A percentile compares a stretch with the other conserved stretches of the same genome.
Evolutionary conservation across 2,113 vertebrate species (phyloP).

Genomic region (Morone saxatilis): DNA sequence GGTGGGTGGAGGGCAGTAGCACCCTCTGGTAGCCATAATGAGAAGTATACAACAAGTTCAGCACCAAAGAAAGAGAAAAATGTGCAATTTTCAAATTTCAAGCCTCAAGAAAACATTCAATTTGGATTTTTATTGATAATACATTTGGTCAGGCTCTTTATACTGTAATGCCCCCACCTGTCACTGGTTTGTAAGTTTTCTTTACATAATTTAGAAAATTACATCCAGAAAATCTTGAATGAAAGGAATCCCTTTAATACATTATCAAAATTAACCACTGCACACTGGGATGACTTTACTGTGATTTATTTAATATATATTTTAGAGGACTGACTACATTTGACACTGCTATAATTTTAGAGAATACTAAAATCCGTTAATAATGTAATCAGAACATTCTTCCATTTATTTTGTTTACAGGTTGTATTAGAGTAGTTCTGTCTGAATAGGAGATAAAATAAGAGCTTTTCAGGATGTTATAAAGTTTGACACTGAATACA

Average conservation of each 20-base stretch:
- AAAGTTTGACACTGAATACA: neutral
- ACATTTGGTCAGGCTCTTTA: no score
- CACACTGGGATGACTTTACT: no score
- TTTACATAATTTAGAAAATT: no score
- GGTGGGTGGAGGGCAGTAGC: neutral
- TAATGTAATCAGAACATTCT: neutral
- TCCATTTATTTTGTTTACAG: neutral
- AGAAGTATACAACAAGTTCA: neutral
- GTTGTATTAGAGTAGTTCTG: neutral
- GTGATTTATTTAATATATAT: neutral
- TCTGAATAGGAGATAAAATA: neutral
- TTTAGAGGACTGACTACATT: neutral
- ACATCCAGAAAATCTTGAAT: no score
- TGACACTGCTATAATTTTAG: no score
- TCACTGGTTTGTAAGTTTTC: neutral
- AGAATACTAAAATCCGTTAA: neutral
- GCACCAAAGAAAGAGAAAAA: neutral
- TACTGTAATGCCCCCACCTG: neutral
- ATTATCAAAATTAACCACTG: no score
- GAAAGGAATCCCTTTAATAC: no score
- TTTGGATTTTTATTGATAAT: neutral
- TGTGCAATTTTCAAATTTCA: neutral
- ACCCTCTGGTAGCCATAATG: conserved; percentile 21
- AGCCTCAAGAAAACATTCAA: neutral
- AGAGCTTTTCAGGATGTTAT: neutral